Base-by-base conservation (phyloP, 2,888 invertebrate species). In the Euzophera pinguis region DNA sequence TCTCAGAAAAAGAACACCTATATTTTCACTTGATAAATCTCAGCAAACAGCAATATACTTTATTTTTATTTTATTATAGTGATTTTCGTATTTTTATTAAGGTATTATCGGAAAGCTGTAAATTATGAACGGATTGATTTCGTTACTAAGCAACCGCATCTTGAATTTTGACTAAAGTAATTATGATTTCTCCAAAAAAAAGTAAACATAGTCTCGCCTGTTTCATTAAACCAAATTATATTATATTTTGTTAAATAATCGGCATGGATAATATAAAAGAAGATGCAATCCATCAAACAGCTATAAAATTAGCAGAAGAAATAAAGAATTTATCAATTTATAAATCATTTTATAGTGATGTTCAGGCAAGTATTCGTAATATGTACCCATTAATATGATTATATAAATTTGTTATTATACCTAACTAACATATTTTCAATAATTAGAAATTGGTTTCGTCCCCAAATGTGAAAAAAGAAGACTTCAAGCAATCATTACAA, bases 231-330 rank as follows among this genome's bases (percentile, higher is more conserved):
- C 75, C 71, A 81, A 80, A 78, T 78, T 78, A 62, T 64, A 66
- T 69, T 65, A 71, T 39, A 64, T 60, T 55, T 62, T 57, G 59
- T 66, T 69, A 55, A 65, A 57, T 67, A 66, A 53, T 60, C 60
- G 62, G 51, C 54, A 92, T 92, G 92, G 92, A 91, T 61, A 84
- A 87, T 53, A 73, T 90, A 60, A 91, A 91, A 63, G 93, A 93
- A 61, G 92, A 92, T 67, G 91, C 92, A 58, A 93, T 96, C 62
- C 94, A 95, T 70, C 93, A 94, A 60, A 94, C 94, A 50, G 94
- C 96, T 13, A 81, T 93, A 57, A 95, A 95, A 85, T 91, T 97
- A 67, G 93, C 96, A n/a, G 93, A 94, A 57, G 95, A 96, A 77
- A 92, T 97, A 56, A 94, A 95, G 80, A 92, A 92, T 62, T 93